These are phyloP conservation scores for Plectus sambesii DNA, from an alignment of 1,140 invertebrate genomes.

Conservation along the genomic window DNA sequence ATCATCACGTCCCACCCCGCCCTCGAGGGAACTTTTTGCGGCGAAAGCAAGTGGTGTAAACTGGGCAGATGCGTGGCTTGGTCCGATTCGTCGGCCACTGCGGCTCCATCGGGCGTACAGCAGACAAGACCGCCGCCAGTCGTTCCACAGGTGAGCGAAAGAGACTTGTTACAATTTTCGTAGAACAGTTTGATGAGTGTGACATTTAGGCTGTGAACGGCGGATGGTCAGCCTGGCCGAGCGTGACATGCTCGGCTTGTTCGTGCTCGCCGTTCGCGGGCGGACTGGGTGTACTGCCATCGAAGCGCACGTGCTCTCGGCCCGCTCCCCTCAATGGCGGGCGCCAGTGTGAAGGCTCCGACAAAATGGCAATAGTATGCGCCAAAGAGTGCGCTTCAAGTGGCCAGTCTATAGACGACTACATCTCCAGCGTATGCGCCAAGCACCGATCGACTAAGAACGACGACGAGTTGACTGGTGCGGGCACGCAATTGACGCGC, in stretches of 20 bases:
- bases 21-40: slow-evolving; percentile 43
- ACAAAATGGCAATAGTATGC: slow-evolving; percentile 36
- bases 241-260: slow-evolving; percentile 29
- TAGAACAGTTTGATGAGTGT: slow-evolving; percentile 8
- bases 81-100: too few relatives aligned
- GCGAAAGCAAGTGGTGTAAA: slow-evolving; percentile 41
- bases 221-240: slow-evolving; percentile 38
- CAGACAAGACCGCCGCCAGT: too few relatives aligned
- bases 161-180: slow-evolving; percentile 13
- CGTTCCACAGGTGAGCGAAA: too few relatives aligned
- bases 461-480: slow-evolving; percentile 40
- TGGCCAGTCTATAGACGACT: slow-evolving; percentile 36
- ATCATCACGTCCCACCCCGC: slow-evolving; percentile 45
- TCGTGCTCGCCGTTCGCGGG: slow-evolving; percentile 30
- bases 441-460: slow-evolving; percentile 41
- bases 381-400: slow-evolving; percentile 24
- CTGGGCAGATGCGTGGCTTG: slow-evolving; percentile 43
- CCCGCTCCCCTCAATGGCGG: slow-evolving; percentile 40
- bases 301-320: slow-evolving; percentile 28
- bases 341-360: slow-evolving; percentile 34
- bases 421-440: slow-evolving; percentile 33
- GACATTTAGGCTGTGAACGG: slow-evolving; percentile 25
- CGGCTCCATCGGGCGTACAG: too few relatives aligned
- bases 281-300: slow-evolving; percentile 33
- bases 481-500: slow-evolving; percentile 35